These are phyloP conservation scores for Cercocebus atys DNA, from an alignment of 2,113 vertebrate genomes.

Conservation along the genomic window DNA sequence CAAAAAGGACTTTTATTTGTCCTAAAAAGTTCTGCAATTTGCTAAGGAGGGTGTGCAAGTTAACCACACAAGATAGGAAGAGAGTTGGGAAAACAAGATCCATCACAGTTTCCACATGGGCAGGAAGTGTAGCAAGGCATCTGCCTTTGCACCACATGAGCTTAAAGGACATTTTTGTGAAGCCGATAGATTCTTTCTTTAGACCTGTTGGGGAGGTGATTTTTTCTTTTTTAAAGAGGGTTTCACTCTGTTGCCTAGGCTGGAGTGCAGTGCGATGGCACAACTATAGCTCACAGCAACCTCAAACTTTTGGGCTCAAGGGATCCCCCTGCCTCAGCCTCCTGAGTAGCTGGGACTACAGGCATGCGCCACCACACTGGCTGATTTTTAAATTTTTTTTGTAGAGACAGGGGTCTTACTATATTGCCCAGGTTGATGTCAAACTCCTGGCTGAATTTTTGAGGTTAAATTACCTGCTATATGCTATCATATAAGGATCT, in stretches of 20 bases:
- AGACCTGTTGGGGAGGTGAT: background rate
- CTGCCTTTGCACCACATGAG: slow-evolving; percentile 48
- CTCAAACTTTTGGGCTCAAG: too few species aligned
- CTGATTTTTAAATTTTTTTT: too few species aligned
- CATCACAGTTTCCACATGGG: slow-evolving; percentile 52
- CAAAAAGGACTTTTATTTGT: background rate
- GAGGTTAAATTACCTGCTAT: background rate
- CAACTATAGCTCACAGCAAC: too few species aligned
- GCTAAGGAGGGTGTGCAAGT: slow-evolving; percentile 54
- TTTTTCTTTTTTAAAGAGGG: background rate
- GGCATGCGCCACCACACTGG: too few species aligned
- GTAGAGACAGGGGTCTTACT: too few species aligned
- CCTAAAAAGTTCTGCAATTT: slow-evolving; percentile 65
- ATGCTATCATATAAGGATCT: background rate
- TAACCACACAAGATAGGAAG: slow-evolving; percentile 27
- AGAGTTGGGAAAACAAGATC: background rate
- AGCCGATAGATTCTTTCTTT: slow-evolving; percentile 41
- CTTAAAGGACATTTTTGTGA: slow-evolving; percentile 62
- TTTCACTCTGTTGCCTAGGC: too few species aligned
- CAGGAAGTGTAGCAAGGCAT: slow-evolving; percentile 48
- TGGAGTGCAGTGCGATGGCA: too few species aligned
- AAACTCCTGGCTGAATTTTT: background rate
- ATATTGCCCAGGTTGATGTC: too few species aligned
- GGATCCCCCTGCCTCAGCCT: too few species aligned
- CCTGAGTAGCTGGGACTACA: too few species aligned